Conservation (phyloP, 2,888 invertebrate species). For the Capitulum mitella region DNA sequence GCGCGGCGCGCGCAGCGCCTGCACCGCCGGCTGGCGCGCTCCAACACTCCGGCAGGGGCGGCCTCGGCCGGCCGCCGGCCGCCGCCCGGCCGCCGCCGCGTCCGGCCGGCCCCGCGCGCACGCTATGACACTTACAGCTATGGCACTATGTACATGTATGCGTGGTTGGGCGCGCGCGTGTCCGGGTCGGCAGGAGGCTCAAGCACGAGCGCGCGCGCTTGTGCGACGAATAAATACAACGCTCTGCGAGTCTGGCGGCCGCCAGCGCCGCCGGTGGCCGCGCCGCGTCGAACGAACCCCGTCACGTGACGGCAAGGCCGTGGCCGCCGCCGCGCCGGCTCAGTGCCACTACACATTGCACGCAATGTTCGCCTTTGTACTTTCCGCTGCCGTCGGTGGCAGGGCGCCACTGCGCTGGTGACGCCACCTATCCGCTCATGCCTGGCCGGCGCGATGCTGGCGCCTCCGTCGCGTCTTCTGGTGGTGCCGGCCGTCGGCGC, state of each 20-base stretch:
- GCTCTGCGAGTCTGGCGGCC: constrained; percentile 27
- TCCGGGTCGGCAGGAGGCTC: not conserved
- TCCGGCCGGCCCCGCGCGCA: constrained; percentile 72
- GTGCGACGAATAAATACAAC: constrained; percentile 28
- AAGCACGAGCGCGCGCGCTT: constrained; percentile 17
- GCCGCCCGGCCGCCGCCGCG: constrained; percentile 68
- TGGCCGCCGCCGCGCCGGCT: constrained; percentile 85
- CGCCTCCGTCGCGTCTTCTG: too few species aligned
- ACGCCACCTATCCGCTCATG: constrained; percentile 24
- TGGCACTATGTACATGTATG: constrained; percentile 1
- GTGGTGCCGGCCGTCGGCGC: constrained; percentile 38
- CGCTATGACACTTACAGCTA: not conserved
- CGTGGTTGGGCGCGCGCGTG: not conserved
- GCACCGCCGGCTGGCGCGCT: not conserved
- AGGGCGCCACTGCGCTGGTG: constrained; percentile 14
- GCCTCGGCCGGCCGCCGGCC: not conserved
- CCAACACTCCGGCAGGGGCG: not conserved
- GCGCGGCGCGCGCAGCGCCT: not conserved
- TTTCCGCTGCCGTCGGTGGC: constrained; percentile 51
- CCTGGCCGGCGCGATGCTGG: not conserved
- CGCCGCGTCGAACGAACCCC: not conserved
- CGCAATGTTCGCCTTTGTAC: constrained; percentile 80
- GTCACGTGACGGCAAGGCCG: not conserved
- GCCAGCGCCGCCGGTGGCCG: constrained; percentile 15
- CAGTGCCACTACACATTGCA: constrained; percentile 88